A percentile compares a stretch with the other conserved stretches of the same genome.
Conservation (phyloP, 2,888 invertebrate species). For the Ganaspis brasiliensis region DNA sequence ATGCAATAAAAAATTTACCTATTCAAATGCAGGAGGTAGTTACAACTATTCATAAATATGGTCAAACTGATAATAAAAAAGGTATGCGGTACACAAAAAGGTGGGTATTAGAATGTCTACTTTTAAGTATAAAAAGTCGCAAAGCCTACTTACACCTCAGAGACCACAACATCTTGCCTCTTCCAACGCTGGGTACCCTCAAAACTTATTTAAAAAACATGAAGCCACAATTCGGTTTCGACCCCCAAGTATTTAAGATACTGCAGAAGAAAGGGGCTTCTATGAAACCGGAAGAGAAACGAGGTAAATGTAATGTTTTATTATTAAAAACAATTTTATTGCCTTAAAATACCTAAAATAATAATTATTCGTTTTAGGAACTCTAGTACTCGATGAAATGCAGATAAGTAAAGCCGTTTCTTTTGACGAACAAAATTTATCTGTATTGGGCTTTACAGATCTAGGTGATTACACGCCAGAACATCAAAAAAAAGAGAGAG, state of each 20-base stretch:
- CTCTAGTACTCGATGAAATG: slow-evolving; percentile 66
- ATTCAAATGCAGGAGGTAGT: neutral
- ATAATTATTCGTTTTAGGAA: no score
- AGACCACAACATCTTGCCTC: neutral
- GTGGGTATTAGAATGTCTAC: slow-evolving; percentile 8
- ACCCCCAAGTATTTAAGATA: no score
- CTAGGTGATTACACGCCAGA: slow-evolving; percentile 62
- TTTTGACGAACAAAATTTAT: slow-evolving; percentile 54
- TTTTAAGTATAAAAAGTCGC: slow-evolving; percentile 18
- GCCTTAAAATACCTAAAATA: no score
- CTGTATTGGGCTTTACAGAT: slow-evolving; percentile 58
- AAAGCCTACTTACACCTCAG: neutral
- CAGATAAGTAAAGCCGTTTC: slow-evolving; percentile 54
- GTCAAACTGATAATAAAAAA: neutral
- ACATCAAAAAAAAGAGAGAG: slow-evolving; percentile 49
- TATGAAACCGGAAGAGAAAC: no score
- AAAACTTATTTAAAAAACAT: slow-evolving; percentile 9
- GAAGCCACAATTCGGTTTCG: no score
- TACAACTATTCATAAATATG: neutral
- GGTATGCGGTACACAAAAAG: neutral
- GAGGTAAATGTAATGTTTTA: no score
- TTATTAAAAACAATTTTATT: no score
- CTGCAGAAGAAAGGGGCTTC: no score
- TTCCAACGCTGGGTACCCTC: neutral
- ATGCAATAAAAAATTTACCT: neutral